Conservation (phyloP, 2,888 invertebrate genomes). For the Pyrrhia umbra region DNA sequence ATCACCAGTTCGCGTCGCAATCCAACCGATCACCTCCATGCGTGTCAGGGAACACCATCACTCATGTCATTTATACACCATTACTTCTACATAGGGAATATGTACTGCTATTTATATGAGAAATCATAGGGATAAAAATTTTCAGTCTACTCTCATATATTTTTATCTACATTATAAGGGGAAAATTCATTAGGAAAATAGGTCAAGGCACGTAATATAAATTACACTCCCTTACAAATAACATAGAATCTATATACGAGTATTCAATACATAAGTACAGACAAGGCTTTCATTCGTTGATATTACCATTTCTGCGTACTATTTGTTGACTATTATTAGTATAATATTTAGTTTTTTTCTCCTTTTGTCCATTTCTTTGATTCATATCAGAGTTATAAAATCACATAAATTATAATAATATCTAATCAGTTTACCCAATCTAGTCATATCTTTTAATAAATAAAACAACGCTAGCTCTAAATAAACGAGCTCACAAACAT, state of each 20-base stretch:
- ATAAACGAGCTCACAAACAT: conserved; percentile 10
- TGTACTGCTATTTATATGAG: background rate
- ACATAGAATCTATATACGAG: background rate
- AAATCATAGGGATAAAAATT: background rate
- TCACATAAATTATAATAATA: background rate
- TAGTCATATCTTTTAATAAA: conserved; percentile 6
- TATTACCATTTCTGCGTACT: too few species aligned
- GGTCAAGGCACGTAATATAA: background rate
- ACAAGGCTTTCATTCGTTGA: too few species aligned
- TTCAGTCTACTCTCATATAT: too few species aligned
- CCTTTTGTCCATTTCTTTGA: too few species aligned
- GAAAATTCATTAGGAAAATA: background rate
- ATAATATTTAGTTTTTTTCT: too few species aligned
- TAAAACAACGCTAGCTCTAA: conserved; percentile 13
- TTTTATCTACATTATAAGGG: background rate
- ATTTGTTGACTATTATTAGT: too few species aligned
- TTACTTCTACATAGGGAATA: conserved; percentile 5
- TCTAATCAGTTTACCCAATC: background rate
- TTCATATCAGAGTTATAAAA: too few species aligned
- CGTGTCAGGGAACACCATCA: background rate
- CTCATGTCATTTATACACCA: conserved; percentile 6
- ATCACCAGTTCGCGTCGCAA: conserved; percentile 12
- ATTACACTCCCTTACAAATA: background rate
- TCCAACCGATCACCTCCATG: conserved; percentile 8
- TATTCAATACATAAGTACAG: too few species aligned